A percentile compares a stretch with the other conserved stretches of the same genome.
Conservation (phyloP, 2,888 invertebrate species). For the Dinocampus coccinellae region DNA sequence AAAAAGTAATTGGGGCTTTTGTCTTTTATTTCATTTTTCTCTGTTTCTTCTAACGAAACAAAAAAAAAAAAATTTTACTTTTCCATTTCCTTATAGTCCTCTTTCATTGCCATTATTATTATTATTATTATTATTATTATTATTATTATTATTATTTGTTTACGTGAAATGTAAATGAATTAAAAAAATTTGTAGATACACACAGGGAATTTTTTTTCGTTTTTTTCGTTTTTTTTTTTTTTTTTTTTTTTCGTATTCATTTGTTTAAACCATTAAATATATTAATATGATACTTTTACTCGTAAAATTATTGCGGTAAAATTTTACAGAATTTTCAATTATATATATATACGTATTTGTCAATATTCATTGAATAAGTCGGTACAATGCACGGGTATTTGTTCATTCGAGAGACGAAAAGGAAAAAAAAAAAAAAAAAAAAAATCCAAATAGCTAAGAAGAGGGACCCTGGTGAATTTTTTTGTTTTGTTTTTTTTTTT, state of each 20-base stretch:
- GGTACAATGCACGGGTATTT: too few relatives aligned
- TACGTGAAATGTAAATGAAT: too few relatives aligned
- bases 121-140: too few relatives aligned
- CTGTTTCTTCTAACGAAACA: not conserved
- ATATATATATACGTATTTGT: not conserved
- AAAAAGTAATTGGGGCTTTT: not conserved
- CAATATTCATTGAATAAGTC: too few relatives aligned
- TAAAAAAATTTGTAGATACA: too few relatives aligned
- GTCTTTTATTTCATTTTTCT: not conserved
- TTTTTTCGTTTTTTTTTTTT: constrained; percentile 20
- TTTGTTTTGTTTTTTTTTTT: too few relatives aligned
- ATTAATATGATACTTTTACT: not conserved
- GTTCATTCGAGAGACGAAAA: too few relatives aligned
- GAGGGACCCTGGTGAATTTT: not conserved
- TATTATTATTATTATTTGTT: too few relatives aligned
- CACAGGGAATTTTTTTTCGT: too few relatives aligned
- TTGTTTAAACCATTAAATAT: not conserved
- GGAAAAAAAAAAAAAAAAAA: too few relatives aligned
- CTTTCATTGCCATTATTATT: not conserved
- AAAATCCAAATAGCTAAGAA: too few relatives aligned
- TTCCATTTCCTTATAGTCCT: not conserved
- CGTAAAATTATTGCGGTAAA: too few relatives aligned
- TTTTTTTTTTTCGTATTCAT: constrained; percentile 18
- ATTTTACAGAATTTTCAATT: not conserved
- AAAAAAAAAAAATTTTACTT: not conserved